Conservation (phyloP, 2,888 invertebrate genomes). For the Nomada flava region DNA sequence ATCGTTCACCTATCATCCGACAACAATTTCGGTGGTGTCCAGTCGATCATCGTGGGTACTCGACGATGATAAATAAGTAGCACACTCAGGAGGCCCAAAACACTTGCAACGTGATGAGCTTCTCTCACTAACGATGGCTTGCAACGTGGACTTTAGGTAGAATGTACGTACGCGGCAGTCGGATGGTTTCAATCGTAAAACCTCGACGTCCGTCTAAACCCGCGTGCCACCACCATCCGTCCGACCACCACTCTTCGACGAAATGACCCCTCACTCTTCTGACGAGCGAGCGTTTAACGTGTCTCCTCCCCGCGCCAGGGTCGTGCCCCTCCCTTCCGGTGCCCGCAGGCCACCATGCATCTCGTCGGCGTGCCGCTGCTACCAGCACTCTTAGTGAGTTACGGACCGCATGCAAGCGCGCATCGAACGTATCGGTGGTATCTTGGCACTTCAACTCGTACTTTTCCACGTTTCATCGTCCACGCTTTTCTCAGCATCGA, state of each 20-base stretch:
- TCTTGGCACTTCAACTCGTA: constrained; percentile 9
- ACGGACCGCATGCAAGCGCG: constrained; percentile 77
- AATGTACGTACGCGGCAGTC: constrained; percentile 23
- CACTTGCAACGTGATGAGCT: constrained; percentile 4
- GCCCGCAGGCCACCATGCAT: constrained; percentile 72
- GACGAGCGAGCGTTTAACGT: constrained; percentile 41
- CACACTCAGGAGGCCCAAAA: neutral
- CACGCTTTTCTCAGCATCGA: neutral
- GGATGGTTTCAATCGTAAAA: constrained; percentile 70
- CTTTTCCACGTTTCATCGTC: constrained; percentile 30
- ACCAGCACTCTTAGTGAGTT: constrained; percentile 79
- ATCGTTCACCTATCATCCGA: neutral
- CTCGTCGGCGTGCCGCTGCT: constrained; percentile 74
- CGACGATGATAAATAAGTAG: constrained; percentile 12
- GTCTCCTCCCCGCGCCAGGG: constrained; percentile 64
- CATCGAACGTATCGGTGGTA: constrained; percentile 59
- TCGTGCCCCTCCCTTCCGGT: constrained; percentile 61
- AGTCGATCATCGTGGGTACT: constrained; percentile 22
- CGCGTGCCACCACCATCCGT: constrained; percentile 55
- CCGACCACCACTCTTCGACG: constrained; percentile 47
- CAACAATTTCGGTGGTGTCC: neutral
- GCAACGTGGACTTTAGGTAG: constrained; percentile 19
- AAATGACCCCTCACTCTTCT: constrained; percentile 39
- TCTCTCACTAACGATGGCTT: constrained; percentile 1
- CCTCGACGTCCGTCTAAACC: constrained; percentile 53